Evolutionary conservation across 2,797 vertebrate genomes (phyloP).

Genomic region (Typhlichthys eigenmanni): DNA sequence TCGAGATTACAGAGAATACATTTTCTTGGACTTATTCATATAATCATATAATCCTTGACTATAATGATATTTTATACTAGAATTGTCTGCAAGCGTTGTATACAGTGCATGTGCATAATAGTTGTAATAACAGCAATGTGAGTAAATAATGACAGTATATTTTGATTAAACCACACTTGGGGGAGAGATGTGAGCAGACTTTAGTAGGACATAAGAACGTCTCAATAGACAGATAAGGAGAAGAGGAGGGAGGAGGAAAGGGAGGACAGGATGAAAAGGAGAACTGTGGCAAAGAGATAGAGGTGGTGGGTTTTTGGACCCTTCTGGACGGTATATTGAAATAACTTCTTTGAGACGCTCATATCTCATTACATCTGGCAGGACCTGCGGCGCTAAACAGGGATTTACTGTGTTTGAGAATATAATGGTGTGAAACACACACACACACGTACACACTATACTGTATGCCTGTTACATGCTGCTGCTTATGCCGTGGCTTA

Average conservation of each 20-base stretch:
- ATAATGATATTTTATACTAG: background rate
- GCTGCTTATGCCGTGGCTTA: slow-evolving; percentile 32
- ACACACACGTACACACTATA: background rate
- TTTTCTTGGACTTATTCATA: slow-evolving; percentile 25
- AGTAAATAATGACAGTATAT: too few relatives aligned
- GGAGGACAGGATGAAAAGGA: too few relatives aligned
- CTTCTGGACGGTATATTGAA: background rate
- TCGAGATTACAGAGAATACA: slow-evolving; percentile 21
- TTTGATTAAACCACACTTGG: too few relatives aligned
- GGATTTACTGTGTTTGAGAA: slow-evolving; percentile 19
- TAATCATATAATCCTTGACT: slow-evolving; percentile 26
- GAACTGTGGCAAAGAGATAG: too few relatives aligned
- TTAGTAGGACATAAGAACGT: too few relatives aligned
- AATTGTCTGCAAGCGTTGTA: slow-evolving; percentile 1
- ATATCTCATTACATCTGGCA: too few relatives aligned
- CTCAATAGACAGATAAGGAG: too few relatives aligned
- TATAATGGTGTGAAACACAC: slow-evolving; percentile 14
- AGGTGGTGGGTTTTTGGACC: background rate
- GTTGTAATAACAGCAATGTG: too few relatives aligned
- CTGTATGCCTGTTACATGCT: slow-evolving; percentile 43
- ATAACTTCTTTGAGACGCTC: too few relatives aligned
- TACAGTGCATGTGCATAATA: background rate
- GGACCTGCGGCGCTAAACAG: background rate
- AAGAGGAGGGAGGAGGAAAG: too few relatives aligned
- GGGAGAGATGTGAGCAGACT: too few relatives aligned